phyloP scores from a whole-genome alignment of 2,797 vertebrate species.

The Danio tinwini region DNA sequence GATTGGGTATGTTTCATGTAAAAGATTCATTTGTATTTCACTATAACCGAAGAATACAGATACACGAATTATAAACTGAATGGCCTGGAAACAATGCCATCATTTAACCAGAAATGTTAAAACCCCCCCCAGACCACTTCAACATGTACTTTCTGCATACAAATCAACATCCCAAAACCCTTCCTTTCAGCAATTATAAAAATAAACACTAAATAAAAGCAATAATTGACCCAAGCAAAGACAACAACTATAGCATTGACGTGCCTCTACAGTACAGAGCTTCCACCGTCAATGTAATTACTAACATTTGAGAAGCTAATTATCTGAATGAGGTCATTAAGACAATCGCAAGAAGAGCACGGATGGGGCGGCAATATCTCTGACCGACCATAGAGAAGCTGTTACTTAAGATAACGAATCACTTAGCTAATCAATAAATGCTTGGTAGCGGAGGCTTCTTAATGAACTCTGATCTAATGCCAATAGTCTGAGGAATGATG shows the following conservation, averaged over 20 bases:
- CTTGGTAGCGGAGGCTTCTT: slow-evolving; percentile 57
- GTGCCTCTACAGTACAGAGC: slow-evolving; percentile 31
- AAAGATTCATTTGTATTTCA: not conserved
- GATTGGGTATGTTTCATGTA: not conserved
- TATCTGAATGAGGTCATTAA: slow-evolving; percentile 69
- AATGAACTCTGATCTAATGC: slow-evolving; percentile 64
- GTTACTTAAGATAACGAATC: slow-evolving; percentile 66
- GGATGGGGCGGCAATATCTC: slow-evolving; percentile 35
- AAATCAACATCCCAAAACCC: not conserved
- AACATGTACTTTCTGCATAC: not conserved
- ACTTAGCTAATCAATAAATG: slow-evolving; percentile 62
- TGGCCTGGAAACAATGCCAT: no score
- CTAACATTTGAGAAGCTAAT: slow-evolving; percentile 66
- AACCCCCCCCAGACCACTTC: not conserved
- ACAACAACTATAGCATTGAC: slow-evolving; percentile 1
- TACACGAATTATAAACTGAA: not conserved
- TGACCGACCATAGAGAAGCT: slow-evolving; percentile 47
- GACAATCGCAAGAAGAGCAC: slow-evolving; percentile 52
- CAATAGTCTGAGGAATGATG: slow-evolving; percentile 54
- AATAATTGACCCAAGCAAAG: not conserved
- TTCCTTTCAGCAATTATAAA: not conserved
- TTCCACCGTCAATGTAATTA: slow-evolving; percentile 65
- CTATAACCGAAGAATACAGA: not conserved
- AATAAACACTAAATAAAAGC: not conserved
- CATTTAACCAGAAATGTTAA: not conserved